Evolutionary conservation across 2,888 invertebrate genomes (phyloP), one percentile per base, ranked within the genome.

Genomic region (Lasioglossum malachurum): DNA sequence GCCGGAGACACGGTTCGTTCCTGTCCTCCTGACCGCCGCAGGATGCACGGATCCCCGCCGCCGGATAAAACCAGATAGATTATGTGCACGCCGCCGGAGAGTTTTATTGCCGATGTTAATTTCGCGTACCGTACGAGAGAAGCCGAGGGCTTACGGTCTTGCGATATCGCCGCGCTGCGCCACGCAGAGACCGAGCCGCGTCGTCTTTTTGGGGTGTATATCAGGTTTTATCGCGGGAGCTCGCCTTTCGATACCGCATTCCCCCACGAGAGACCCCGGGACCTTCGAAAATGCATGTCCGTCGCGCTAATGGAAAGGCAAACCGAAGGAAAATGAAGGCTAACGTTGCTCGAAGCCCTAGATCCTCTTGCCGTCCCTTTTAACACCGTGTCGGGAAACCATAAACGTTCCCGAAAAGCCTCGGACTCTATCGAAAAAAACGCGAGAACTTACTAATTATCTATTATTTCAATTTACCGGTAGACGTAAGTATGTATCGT

Each of bases 1-100:
- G 0, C 27, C 27, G 27, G 7, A n/a, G 31, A 57, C 57, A 57
- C 57, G 64, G 23, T 14, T 44, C 57, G n/a, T 10, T 44, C 67
- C 64, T 46, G 31, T 57, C 38, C 53, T 53, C 78, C 60, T 16
- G 49, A 31, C 46, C 35, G 44, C 44, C 1, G 38, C 44, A 14
- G 46, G 44, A 75, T 72, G 64, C 31, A 75, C 35, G 23, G 14
- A 41, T 60, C 35, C 41, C 46, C 19, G 35, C 31, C 71, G 57
- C 27, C 60, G 64, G 60, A 44, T 79, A 71, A 60, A 72, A 78
- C 46, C 75, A 79, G 75, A 46, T 44, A 67, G 74, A 85, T 85
- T 53, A 67, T 44, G 46, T n/a, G 75, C n/a, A 76, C 57, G 75
- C 27, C n/a, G 46, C 31, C 19, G 38, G 31, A n/a, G 64, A 53